Percentiles rank a stretch among this genome's conserved stretches.
These are phyloP conservation scores for Sanderia malayensis DNA, from an alignment of 30 jellyfish, hydroid and myxozoan species.

Conservation along the genomic window DNA sequence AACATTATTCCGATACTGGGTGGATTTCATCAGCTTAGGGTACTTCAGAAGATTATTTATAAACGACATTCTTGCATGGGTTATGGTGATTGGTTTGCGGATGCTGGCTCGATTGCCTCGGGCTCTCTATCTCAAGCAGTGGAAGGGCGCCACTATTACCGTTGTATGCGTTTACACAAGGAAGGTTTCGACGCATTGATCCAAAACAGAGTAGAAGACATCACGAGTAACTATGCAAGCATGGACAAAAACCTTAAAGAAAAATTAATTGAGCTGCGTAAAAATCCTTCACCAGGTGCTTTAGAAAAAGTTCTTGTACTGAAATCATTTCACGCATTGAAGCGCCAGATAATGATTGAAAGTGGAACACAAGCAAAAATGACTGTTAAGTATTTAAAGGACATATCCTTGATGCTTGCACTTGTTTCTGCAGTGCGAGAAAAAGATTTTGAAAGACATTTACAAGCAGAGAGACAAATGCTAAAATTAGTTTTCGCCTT, in stretches of 20 bases:
- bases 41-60: conserved; percentile 12
- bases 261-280: background rate
- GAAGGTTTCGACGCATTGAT: too few relatives aligned
- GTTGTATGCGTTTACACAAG: conserved; percentile 17
- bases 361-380: background rate
- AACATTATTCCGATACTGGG: conserved; percentile 6
- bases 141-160: conserved; percentile 5
- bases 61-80: conserved; percentile 23
- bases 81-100: conserved; percentile 16
- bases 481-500: too few relatives aligned
- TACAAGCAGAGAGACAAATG: conserved; percentile 62
- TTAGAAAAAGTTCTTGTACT: background rate
- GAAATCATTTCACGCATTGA: background rate
- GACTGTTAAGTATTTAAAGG: conserved; percentile 13
- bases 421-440: conserved; percentile 45
- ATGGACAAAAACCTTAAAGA: background rate
- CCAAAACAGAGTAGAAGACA: too few relatives aligned
- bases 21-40: conserved; percentile 20
- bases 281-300: background rate
- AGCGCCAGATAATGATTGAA: background rate
- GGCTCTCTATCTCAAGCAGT: background rate
- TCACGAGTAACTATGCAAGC: too few relatives aligned
- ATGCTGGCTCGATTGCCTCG: background rate
- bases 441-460: conserved; percentile 4
- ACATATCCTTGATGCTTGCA: conserved; percentile 38